phyloP scores from a whole-genome alignment of 2,113 vertebrate genomes.

The Dipodomys ordii region DNA sequence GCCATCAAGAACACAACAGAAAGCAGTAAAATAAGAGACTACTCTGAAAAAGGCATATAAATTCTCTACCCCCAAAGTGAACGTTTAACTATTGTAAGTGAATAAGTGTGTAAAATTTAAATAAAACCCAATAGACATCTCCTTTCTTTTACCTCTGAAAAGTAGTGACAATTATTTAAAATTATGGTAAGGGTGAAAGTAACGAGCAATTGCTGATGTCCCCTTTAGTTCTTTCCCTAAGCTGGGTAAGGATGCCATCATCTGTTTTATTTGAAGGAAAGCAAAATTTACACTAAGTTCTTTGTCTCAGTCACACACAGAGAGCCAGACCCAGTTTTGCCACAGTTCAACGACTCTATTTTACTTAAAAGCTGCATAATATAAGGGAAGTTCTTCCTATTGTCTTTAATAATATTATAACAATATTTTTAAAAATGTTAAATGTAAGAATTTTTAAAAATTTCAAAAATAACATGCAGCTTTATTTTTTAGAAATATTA shows the following conservation, averaged over 20 bases:
- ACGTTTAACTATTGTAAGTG: not conserved
- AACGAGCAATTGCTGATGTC: not conserved
- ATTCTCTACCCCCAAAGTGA: not conserved
- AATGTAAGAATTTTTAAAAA: conserved; percentile 10
- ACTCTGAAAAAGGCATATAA: not conserved
- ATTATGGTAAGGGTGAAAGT: not conserved
- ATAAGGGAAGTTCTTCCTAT: not conserved
- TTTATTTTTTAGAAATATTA: not conserved
- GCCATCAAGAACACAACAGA: not conserved
- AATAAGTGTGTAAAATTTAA: not conserved
- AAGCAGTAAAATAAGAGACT: not conserved
- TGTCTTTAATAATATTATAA: not conserved
- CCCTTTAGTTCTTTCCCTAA: not conserved
- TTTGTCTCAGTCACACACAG: not conserved
- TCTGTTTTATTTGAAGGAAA: not conserved
- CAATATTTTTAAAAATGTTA: conserved; percentile 10
- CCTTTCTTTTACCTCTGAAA: not conserved
- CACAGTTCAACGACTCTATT: not conserved
- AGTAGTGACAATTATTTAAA: not conserved
- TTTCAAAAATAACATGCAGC: conserved; percentile 12
- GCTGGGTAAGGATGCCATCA: not conserved
- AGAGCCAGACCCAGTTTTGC: not conserved
- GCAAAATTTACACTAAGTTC: not conserved
- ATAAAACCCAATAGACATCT: not conserved
- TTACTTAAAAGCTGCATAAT: not conserved